These are phyloP conservation scores for Theocolax elegans DNA, from an alignment of 1,140 invertebrate genomes.

Conservation along the genomic window DNA sequence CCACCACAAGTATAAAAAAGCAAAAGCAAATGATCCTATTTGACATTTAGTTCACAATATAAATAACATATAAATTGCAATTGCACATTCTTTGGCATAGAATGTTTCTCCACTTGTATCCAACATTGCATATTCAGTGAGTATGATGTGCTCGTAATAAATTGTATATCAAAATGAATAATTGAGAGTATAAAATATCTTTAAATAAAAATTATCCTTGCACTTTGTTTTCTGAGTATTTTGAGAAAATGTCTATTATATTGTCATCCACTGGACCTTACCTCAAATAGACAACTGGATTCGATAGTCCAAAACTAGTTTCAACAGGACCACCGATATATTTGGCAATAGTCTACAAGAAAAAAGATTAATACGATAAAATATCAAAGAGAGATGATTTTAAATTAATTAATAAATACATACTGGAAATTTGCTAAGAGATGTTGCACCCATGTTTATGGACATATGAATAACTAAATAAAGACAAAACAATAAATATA, in stretches of 20 bases:
- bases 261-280: conserved; percentile 48
- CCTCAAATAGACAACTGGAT: conserved; percentile 62
- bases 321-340: conserved; percentile 61
- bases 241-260: conserved; percentile 17
- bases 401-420: conserved; percentile 43
- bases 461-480: conserved; percentile 80
- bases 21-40: conserved; percentile 25
- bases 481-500: conserved; percentile 78
- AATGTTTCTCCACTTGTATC: neutral
- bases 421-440: conserved; percentile 56
- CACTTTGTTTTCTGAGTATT: conserved; percentile 23
- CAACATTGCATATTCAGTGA: conserved; percentile 1
- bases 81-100: neutral
- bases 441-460: conserved; percentile 73
- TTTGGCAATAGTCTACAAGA: conserved; percentile 60
- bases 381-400: conserved; percentile 7
- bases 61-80: neutral
- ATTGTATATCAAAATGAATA: neutral
- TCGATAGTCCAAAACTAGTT: conserved; percentile 57
- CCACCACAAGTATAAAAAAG: conserved; percentile 14
- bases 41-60: conserved; percentile 7
- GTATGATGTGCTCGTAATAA: neutral
- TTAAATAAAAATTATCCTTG: neutral
- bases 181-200: conserved; percentile 1
- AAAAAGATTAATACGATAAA: conserved; percentile 26